Conservation (phyloP, 2,888 invertebrate species). For the Drosophila yooni region DNA sequence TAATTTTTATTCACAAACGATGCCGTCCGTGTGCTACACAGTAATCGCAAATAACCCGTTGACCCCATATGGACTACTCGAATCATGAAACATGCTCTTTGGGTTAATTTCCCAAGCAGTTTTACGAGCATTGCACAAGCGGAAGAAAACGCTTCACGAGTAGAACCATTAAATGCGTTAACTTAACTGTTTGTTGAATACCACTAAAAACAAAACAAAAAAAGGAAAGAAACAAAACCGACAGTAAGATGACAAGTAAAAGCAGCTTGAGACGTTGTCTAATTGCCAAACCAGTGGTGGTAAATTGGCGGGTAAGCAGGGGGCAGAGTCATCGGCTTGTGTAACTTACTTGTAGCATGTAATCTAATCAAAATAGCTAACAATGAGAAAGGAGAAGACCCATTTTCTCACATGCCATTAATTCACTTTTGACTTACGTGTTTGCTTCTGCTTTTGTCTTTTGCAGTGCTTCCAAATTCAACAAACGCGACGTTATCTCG, state of each 20-base stretch:
- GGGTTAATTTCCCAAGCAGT: conserved; percentile 53
- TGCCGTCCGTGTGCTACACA: not conserved
- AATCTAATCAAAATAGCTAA: conserved; percentile 58
- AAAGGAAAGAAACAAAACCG: conserved; percentile 16
- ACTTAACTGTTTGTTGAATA: conserved; percentile 69
- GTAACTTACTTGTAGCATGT: conserved; percentile 35
- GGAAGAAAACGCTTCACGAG: conserved; percentile 27
- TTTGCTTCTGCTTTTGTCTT: conserved; percentile 20
- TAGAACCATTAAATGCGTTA: conserved; percentile 69
- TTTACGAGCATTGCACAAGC: conserved; percentile 64
- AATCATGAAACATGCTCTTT: conserved; percentile 33
- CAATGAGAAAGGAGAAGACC: conserved; percentile 17
- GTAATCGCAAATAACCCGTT: not conserved
- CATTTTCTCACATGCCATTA: conserved; percentile 35
- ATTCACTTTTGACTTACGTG: conserved; percentile 40
- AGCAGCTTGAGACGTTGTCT: conserved; percentile 31
- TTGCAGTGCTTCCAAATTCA: conserved; percentile 85
- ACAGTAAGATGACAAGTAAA: conserved; percentile 34
- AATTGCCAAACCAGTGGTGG: conserved; percentile 30
- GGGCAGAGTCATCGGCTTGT: conserved; percentile 18
- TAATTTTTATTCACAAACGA: not conserved
- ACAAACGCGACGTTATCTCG: conserved; percentile 79
- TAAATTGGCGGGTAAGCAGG: not conserved
- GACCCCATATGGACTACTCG: conserved; percentile 10
- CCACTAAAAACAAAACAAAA: conserved; percentile 6